phyloP scores from a whole-genome alignment of 2,797 vertebrate genomes.

The Takifugu ocellatus region DNA sequence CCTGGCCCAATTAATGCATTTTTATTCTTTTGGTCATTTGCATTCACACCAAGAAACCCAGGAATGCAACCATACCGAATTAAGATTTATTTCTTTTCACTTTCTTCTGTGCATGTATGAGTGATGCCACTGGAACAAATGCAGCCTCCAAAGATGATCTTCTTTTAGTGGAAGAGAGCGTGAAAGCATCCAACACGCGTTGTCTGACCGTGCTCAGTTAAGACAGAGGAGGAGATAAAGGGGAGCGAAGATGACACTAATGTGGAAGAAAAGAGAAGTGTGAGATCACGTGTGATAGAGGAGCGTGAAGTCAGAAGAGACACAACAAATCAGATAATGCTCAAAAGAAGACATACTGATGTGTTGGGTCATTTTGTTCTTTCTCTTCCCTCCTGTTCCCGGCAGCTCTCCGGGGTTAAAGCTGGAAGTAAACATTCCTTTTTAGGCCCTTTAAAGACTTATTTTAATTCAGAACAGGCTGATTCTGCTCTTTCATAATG shows the following conservation, averaged over 20 bases:
- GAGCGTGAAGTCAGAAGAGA: constrained; percentile 4
- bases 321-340: constrained; percentile 21
- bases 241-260: constrained; percentile 2
- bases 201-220: neutral
- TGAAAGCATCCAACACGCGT: constrained; percentile 1
- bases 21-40: too few relatives aligned
- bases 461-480: constrained; percentile 2
- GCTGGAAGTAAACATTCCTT: constrained; percentile 21
- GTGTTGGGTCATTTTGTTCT: constrained; percentile 14
- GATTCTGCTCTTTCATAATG: constrained; percentile 9
- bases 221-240: constrained; percentile 3
- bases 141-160: neutral
- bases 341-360: constrained; percentile 7
- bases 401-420: constrained; percentile 28
- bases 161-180: too few relatives aligned
- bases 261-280: constrained; percentile 1
- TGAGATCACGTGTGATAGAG: constrained; percentile 1
- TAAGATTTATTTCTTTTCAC: neutral
- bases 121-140: neutral
- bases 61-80: too few relatives aligned
- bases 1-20: too few relatives aligned
- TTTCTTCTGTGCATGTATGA: neutral
- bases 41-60: too few relatives aligned
- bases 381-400: constrained; percentile 3
- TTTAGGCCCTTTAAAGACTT: constrained; percentile 20